Conservation (phyloP, 2,113 vertebrate genomes). For the Brachypodius melanocephalos region DNA sequence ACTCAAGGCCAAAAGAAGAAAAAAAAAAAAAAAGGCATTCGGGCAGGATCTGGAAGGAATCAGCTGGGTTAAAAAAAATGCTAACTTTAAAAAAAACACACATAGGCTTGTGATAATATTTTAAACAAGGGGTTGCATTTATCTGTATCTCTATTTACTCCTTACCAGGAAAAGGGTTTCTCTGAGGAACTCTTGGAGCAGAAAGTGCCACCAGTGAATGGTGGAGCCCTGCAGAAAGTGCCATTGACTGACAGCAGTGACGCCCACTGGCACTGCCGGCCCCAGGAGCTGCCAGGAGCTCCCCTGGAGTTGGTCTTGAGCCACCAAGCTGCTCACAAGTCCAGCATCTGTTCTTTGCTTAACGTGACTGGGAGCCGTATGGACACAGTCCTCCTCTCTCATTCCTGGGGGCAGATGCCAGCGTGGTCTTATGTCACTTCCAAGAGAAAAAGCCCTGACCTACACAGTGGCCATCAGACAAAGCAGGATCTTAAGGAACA, state of each 20-base stretch:
- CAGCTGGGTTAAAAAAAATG: background rate
- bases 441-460: constrained; percentile 51
- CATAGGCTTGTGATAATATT: background rate
- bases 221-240: background rate
- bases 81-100: background rate
- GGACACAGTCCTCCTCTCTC: constrained; percentile 51
- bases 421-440: constrained; percentile 32
- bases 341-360: constrained; percentile 68
- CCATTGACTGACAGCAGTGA: constrained; percentile 59
- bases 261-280: background rate
- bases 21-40: background rate
- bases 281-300: constrained; percentile 52
- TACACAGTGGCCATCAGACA: background rate
- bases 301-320: constrained; percentile 50
- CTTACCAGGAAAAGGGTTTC: background rate
- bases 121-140: accelerated
- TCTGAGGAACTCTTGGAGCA: background rate
- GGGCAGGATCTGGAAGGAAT: constrained; percentile 27
- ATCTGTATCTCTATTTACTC: background rate
- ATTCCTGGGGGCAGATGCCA: constrained; percentile 58
- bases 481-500: background rate
- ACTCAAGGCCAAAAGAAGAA: background rate
- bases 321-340: constrained; percentile 58
- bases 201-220: constrained; percentile 7
- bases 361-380: constrained; percentile 53